These are phyloP conservation scores for Trinorchestia longiramus DNA, from an alignment of 1,140 invertebrate species.

Conservation along the genomic window DNA sequence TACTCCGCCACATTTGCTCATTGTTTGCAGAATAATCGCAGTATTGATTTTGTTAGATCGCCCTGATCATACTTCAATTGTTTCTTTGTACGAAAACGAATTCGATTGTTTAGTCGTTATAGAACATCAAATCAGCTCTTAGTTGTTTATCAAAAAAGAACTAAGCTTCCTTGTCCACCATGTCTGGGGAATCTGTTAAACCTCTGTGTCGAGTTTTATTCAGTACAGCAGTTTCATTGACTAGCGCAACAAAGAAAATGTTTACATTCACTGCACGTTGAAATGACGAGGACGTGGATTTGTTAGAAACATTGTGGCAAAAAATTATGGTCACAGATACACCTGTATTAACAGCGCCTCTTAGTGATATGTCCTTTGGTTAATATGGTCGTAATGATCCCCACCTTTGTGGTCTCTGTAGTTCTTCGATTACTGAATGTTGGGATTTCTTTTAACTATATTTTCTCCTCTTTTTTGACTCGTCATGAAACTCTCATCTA, in stretches of 20 bases:
- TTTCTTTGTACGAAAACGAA: not conserved
- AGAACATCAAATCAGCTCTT: not conserved
- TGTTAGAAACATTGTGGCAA: not conserved
- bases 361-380: not conserved
- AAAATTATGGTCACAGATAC: not conserved
- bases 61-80: not conserved
- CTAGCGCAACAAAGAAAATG: not conserved
- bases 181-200: not conserved
- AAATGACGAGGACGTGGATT: not conserved
- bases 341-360: not conserved
- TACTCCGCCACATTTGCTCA: not conserved
- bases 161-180: not conserved
- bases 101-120: not conserved
- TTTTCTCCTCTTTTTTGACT: too few relatives aligned
- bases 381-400: not conserved
- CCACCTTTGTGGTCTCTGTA: not conserved
- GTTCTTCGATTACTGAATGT: not conserved
- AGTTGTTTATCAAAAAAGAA: not conserved
- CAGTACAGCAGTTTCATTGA: not conserved
- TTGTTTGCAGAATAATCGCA: not conserved
- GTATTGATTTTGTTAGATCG: not conserved
- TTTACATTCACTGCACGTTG: not conserved
- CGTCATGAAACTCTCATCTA: too few relatives aligned
- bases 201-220: not conserved
- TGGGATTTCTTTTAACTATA: not conserved